A percentile compares a stretch with the other conserved stretches of the same genome.
phyloP scores from a whole-genome alignment of 2,888 invertebrate genomes.

The Microctonus hyperodae region DNA sequence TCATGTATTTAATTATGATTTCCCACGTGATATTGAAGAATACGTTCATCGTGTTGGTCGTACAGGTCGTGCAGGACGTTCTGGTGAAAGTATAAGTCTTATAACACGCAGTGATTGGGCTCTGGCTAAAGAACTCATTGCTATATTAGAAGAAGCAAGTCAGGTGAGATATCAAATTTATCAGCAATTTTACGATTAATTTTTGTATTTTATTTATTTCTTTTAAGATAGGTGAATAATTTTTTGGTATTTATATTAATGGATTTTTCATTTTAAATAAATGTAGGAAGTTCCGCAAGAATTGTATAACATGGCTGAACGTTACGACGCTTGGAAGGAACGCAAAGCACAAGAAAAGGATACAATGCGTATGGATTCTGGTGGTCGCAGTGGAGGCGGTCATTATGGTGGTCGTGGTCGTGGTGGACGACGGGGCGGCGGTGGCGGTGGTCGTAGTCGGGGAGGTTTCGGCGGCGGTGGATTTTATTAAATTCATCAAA shows the following conservation, averaged over 20 bases:
- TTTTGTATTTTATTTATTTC: neutral
- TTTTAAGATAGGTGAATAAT: slow-evolving; percentile 22
- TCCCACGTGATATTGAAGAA: slow-evolving; percentile 93
- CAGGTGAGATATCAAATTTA: slow-evolving; percentile 64
- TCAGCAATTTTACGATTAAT: neutral
- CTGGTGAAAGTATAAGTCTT: slow-evolving; percentile 83
- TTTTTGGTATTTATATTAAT: too few species aligned
- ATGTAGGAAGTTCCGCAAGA: slow-evolving; percentile 78
- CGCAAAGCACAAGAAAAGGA: slow-evolving; percentile 68
- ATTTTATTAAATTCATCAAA: slow-evolving; percentile 30
- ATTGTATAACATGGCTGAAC: slow-evolving; percentile 76
- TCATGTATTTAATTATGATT: slow-evolving; percentile 91
- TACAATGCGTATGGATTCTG: slow-evolving; percentile 60
- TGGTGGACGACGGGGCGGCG: slow-evolving; percentile 47
- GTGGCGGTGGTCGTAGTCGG: slow-evolving; percentile 40
- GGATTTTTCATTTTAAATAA: neutral
- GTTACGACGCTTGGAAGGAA: slow-evolving; percentile 75
- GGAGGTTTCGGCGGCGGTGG: slow-evolving; percentile 32
- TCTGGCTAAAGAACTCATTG: slow-evolving; percentile 81
- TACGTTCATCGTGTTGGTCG: slow-evolving; percentile 96
- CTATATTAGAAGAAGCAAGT: slow-evolving; percentile 85
- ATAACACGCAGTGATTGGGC: slow-evolving; percentile 84
- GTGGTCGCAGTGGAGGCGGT: slow-evolving; percentile 62
- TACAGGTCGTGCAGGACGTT: slow-evolving; percentile 90
- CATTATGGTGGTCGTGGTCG: slow-evolving; percentile 49